Conservation (phyloP, 1,140 invertebrate genomes). For the Drosophila elegans region DNA sequence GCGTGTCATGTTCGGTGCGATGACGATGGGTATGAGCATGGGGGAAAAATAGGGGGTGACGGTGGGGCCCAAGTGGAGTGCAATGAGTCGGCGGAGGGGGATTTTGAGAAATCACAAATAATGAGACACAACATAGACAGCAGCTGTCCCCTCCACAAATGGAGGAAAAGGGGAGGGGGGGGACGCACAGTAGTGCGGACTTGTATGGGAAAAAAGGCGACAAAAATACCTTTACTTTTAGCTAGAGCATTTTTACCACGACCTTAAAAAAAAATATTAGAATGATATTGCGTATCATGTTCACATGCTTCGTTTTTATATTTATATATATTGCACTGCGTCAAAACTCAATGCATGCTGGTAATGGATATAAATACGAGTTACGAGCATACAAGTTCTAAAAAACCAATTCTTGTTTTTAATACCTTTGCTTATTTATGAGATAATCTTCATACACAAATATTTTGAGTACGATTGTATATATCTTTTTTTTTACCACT, state of each 20-base stretch:
- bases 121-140: conserved; percentile 69
- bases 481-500: conserved; percentile 2
- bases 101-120: conserved; percentile 70
- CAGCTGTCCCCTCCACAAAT: not conserved
- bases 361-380: no score
- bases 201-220: not conserved
- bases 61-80: conserved; percentile 34
- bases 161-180: no score
- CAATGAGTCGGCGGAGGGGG: conserved; percentile 35
- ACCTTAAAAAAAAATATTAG: no score
- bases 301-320: no score
- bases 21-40: conserved; percentile 4
- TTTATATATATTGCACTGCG: no score
- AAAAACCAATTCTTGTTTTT: no score
- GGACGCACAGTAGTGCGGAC: not conserved
- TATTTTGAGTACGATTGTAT: not conserved
- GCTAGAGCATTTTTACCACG: no score
- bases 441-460: not conserved
- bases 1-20: conserved; percentile 45
- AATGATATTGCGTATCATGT: no score
- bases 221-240: not conserved
- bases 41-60: conserved; percentile 1
- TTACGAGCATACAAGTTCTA: no score
- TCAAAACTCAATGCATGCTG: no score
- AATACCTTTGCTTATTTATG: no score